Percentiles rank a stretch among this genome's conserved stretches.
phyloP scores from a whole-genome alignment of 2,797 vertebrate species.

The Champsocephalus gunnari region DNA sequence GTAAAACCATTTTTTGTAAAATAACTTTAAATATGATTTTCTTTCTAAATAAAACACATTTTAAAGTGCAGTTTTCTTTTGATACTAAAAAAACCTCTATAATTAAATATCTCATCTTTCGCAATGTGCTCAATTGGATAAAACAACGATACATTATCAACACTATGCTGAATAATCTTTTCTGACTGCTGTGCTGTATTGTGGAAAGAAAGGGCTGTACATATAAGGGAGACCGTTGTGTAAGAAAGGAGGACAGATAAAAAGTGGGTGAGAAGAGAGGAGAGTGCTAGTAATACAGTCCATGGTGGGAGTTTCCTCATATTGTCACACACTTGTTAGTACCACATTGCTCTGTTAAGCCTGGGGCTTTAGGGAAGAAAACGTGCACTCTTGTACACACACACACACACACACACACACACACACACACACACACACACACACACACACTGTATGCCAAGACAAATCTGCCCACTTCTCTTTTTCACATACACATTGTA shows the following conservation, averaged over 20 bases:
- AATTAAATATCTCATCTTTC: too few species aligned
- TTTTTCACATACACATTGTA: constrained; percentile 29
- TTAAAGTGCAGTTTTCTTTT: too few species aligned
- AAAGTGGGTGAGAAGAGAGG: constrained; percentile 35
- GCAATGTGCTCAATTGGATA: too few species aligned
- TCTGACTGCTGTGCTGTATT: not conserved
- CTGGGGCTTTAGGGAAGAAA: constrained; percentile 38
- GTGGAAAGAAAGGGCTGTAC: constrained; percentile 3
- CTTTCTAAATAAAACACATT: too few species aligned
- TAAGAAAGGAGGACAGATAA: constrained; percentile 40
- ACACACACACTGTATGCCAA: constrained; percentile 36
- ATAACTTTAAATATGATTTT: too few species aligned
- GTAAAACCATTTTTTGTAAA: too few species aligned
- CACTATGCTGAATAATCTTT: constrained; percentile 5
- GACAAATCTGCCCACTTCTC: constrained; percentile 48
- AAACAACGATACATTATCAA: too few species aligned
- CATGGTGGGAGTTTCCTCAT: constrained; percentile 36
- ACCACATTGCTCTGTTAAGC: constrained; percentile 54
- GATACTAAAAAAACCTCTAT: too few species aligned
- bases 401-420: not conserved
- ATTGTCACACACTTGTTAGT: constrained; percentile 62
- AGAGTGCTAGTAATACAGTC: not conserved
- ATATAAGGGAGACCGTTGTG: constrained; percentile 1
- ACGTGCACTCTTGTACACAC: not conserved
- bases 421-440: not conserved